A percentile compares a stretch with the other conserved stretches of the same genome.
Evolutionary conservation across 2,797 vertebrate genomes (phyloP).

Genomic region (Trachurus trachurus): DNA sequence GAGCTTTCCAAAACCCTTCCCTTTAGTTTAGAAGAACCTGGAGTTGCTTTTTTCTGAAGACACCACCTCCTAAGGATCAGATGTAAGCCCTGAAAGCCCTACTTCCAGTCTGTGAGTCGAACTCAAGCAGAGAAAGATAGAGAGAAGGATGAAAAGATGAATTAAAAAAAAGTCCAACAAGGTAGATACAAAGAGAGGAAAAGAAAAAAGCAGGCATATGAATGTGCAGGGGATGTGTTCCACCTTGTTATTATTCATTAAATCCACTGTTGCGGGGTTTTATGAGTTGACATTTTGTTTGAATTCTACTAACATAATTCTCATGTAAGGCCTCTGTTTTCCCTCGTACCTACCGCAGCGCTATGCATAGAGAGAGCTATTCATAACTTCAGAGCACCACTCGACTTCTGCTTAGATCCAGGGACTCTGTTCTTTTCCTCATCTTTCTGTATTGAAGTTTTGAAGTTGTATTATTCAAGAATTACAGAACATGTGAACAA

Average conservation of each 20-base stretch:
- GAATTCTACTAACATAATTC: slow-evolving; percentile 62
- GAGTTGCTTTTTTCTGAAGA: slow-evolving; percentile 40
- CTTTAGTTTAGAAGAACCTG: slow-evolving; percentile 29
- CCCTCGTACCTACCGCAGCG: slow-evolving; percentile 51
- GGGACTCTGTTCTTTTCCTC: slow-evolving; percentile 31
- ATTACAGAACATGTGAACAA: slow-evolving; percentile 20
- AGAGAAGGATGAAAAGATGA: slow-evolving; percentile 34
- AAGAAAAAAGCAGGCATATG: slow-evolving; percentile 5
- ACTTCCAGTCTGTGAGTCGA: slow-evolving; percentile 36
- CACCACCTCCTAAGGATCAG: slow-evolving; percentile 41
- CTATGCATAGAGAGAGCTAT: slow-evolving; percentile 27
- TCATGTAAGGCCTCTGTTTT: slow-evolving; percentile 23
- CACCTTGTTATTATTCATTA: slow-evolving; percentile 53
- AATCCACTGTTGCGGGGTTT: slow-evolving; percentile 42
- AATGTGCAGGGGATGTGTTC: slow-evolving; percentile 22
- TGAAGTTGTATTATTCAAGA: slow-evolving; percentile 29
- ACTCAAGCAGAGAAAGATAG: slow-evolving; percentile 43
- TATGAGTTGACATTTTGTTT: slow-evolving; percentile 57
- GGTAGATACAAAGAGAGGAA: not conserved
- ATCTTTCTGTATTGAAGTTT: slow-evolving; percentile 8
- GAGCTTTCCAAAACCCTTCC: slow-evolving; percentile 39
- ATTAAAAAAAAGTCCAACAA: not conserved
- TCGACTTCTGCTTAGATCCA: not conserved
- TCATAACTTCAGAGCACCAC: slow-evolving; percentile 45
- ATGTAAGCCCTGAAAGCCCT: slow-evolving; percentile 43